Base-by-base conservation (phyloP, 2,113 vertebrate genomes). In the Amia ocellicauda region DNA sequence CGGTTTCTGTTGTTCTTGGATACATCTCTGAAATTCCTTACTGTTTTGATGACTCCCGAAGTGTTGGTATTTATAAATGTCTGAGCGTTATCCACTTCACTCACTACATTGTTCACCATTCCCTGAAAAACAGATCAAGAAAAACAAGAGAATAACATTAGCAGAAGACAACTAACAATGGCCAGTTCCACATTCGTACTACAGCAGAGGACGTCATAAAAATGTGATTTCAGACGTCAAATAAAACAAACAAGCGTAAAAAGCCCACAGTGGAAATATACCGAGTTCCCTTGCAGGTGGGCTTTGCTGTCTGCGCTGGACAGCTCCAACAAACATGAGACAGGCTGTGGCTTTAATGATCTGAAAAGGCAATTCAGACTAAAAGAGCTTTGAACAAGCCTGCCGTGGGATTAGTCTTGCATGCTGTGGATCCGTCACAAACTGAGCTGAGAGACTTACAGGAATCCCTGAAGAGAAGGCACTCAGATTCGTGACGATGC, bases 21-120 rank as follows among this genome's bases (percentile, higher is more conserved):
- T n/a, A n/a, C n/a, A n/a, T 54, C 3, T 54, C 24, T 54, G 20
- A 50, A 3, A 7, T 3, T 74, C 80, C 93, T 93, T 80, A 94
- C 93, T 0, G 73, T 81, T 77, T 85, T 83, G 63, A 91, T 66
- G 52, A 90, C 84, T 57, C 69, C 73, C 40, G 73, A 49, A 0
- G 3, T 68, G 40, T 87, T 83, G 64, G 28, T 72, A 62, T 81
- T 67, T 62, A 93, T 75, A 69, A 91, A 81, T 57, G 72, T 70
- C 80, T 91, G 78, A 28, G 87, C 83, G 31, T 55, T 1, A 0
- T 1, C 69, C 41, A 69, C 69, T n/a, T 63, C 51, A 8, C 42
- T 66, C 74, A 92, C 66, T 0, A 67, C 71, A 36, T 66, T 45
- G 62, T 42, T 62, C 52, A 84, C 74, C 2, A 63, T 74, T 49